Base-by-base conservation (phyloP, 2,113 vertebrate genomes). In the Bufo bufo region DNA sequence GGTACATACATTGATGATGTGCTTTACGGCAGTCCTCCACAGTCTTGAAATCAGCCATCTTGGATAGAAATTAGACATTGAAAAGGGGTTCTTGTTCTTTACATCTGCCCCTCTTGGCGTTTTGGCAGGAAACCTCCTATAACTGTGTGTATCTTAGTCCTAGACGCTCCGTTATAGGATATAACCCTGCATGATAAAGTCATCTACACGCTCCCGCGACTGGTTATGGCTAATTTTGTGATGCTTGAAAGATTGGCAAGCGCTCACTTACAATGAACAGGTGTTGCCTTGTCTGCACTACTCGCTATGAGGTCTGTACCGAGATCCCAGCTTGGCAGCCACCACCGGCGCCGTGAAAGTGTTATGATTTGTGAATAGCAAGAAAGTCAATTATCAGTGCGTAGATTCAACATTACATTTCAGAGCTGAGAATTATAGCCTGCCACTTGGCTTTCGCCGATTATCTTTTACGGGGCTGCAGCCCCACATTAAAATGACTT, bases 401-500 rank as follows among this genome's bases (percentile, higher is more conserved):
- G 85, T 86, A 88, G 88, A 90, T 91, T 90, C 0, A 0, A 87
- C 87, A 82, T 86, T 85, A 85, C 86, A 74, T 93, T 90, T 84
- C 81, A 84, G 81, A 89, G 65, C 58, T 69, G 78, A 89, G 77
- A 77, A 84, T 89, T 90, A 90, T 52, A 89, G 84, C 89, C 90
- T 90, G 87, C 83, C 85, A 45, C 54, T 85, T 89, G 83, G 77
- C 86, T 86, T 87, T 75, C 71, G 89, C 80, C 86, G 92, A 91
- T 90, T 86, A 77, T 80, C 91, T 90, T 91, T 91, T 85, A 86
- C 85, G 1, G 65, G 78, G 86, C 89, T 90, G 79, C 85, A 89
- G 89, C 89, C 87, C 91, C 89, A 90, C 84, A 91, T 91, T 90
- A 90, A 89, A 92, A 91, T 89, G 92, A 88, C 85, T 91, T 89